Base-by-base conservation (phyloP, 1,140 invertebrate species). In the Drosophila grimshawi region DNA sequence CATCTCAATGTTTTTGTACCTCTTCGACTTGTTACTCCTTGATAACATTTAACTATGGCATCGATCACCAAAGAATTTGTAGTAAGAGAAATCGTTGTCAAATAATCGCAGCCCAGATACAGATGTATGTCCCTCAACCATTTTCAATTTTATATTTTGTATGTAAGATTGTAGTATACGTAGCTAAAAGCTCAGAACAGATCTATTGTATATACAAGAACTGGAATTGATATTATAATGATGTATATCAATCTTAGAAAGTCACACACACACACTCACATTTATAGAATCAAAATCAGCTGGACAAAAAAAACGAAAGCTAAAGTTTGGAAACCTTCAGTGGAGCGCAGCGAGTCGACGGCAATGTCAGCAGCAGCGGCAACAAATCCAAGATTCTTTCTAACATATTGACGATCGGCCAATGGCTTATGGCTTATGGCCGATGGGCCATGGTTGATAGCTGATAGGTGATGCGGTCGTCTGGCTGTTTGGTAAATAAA, bases 271-370 rank as follows among this genome's bases (percentile, higher is more conserved):
- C 7, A 49, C n/a, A 39, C 10, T 33, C 7, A 48, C 5, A 39
- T 39, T n/a, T 55, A 60, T 29, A 70, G 76, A 76, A 81, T 73
- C 78, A 65, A 61, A 71, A 81, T 81, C 78, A 81, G 78, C 79
- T 81, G 80, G 75, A 43, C 45, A 49, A 78, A 76, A 81, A 81
- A 82, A 82, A 82, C 80, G 80, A 82, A 81, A 81, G 80, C 80
- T 75, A 53, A 59, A 75, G 70, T 78, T 82, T 68, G 68, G 78
- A 82, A 74, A 78, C 80, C 80, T 65, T 59, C 60, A 53, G 32
- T 27, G 6, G 7, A 55, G 60, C 60, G 66, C 33, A 41, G 46
- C 59, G 11, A 62, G 43, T 35, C 11, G 59, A 3, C 35, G n/a
- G 10, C 29, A 55, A 35, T 27, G 2, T 19, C 56, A 39, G 2